phyloP scores from a whole-genome alignment of 2,888 invertebrate species.

The Ellobium chinense region DNA sequence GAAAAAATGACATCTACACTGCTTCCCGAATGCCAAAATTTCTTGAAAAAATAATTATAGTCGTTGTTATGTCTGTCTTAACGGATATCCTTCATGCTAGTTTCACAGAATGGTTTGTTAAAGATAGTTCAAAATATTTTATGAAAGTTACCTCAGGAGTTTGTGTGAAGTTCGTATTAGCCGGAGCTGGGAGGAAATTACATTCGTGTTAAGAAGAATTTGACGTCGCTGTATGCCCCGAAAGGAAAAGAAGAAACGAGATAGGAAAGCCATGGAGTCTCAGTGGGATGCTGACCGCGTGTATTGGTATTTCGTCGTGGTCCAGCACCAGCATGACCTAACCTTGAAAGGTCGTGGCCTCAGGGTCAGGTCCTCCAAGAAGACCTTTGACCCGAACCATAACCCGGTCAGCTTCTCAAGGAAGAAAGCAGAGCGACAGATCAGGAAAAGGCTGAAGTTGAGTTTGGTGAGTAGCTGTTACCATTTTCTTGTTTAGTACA shows the following conservation, averaged over 20 bases:
- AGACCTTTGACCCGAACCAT: conserved; percentile 1
- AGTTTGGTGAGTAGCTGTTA: conserved; percentile 21
- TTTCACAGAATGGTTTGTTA: too few species aligned
- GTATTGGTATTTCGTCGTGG: conserved; percentile 29
- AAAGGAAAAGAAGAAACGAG: not conserved
- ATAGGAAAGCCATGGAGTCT: not conserved
- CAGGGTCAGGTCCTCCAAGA: not conserved
- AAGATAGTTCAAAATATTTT: too few species aligned
- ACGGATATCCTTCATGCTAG: too few species aligned
- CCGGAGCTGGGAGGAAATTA: too few species aligned
- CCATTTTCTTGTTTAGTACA: too few species aligned
- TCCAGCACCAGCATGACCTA: not conserved
- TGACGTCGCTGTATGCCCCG: not conserved
- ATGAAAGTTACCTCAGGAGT: too few species aligned
- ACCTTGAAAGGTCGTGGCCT: conserved; percentile 14
- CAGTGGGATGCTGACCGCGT: conserved; percentile 6
- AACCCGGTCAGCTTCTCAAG: not conserved
- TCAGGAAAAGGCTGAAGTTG: not conserved
- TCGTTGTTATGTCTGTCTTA: too few species aligned
- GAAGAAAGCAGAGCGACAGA: not conserved
- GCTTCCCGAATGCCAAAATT: too few species aligned
- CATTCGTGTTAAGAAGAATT: too few species aligned
- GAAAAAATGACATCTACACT: too few species aligned
- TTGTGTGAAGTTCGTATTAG: too few species aligned
- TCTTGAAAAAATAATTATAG: too few species aligned